Conservation (phyloP, 2,888 invertebrate species). For the Ochropacha duplaris region DNA sequence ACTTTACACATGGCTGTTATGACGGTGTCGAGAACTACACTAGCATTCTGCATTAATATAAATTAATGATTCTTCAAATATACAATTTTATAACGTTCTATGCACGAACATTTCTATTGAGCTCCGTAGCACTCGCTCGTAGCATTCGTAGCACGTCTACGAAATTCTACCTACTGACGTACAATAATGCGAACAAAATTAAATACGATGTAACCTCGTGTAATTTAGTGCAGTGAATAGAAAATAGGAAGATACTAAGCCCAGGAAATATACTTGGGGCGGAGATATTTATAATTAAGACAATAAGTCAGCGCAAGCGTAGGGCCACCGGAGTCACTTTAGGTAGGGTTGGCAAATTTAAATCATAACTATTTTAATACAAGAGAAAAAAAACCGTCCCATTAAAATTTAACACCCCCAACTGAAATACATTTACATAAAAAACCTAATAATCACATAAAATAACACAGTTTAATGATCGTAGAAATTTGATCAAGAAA, state of each 20-base stretch:
- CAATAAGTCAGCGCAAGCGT: conserved; percentile 19
- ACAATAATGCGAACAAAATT: conserved; percentile 5
- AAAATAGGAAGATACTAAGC: conserved; percentile 5
- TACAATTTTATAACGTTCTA: not conserved
- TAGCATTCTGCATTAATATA: no score
- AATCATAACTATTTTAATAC: not conserved
- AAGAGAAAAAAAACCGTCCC: no score
- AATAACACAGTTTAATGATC: no score
- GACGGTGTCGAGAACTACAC: no score
- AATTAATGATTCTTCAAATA: not conserved
- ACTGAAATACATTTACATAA: no score
- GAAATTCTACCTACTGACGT: not conserved
- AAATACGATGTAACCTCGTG: conserved; percentile 5
- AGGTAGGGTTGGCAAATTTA: conserved; percentile 9
- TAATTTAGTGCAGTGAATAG: conserved; percentile 5
- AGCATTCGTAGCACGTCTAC: conserved; percentile 1
- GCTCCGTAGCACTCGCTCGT: not conserved
- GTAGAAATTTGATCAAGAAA: no score
- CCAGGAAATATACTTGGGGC: conserved; percentile 11
- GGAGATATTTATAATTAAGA: conserved; percentile 29
- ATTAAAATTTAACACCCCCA: no score
- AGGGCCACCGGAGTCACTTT: conserved; percentile 1
- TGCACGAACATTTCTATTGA: not conserved
- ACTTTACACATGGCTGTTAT: no score
- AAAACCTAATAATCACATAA: no score